Evolutionary conservation across 2,797 vertebrate species (phyloP).

Genomic region (Hydrophis major): DNA sequence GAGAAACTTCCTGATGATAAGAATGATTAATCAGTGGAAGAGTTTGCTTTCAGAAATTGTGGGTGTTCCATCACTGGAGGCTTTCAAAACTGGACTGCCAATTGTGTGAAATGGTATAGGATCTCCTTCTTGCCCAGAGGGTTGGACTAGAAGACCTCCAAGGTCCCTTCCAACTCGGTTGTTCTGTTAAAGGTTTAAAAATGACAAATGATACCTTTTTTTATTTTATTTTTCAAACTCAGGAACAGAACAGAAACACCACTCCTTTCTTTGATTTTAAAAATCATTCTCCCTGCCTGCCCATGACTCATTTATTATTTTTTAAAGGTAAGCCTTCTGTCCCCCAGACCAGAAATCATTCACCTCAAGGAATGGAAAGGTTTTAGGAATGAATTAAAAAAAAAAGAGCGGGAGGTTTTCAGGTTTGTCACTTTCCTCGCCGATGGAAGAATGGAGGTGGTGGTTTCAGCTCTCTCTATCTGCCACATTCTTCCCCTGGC

Average conservation of each 20-base stretch:
- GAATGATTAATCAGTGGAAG: too few species aligned
- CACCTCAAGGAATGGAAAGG: constrained; percentile 35
- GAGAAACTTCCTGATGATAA: not conserved
- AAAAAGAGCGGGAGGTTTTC: not conserved
- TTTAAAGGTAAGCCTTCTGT: not conserved
- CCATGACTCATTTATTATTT: not conserved
- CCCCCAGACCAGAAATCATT: not conserved
- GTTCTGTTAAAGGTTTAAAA: not conserved
- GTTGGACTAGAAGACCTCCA: not conserved
- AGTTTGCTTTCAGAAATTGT: too few species aligned
- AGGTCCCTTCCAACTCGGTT: not conserved
- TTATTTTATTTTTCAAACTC: too few species aligned
- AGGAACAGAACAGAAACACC: too few species aligned
- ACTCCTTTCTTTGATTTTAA: too few species aligned
- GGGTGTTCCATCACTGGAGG: too few species aligned
- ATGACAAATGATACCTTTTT: too few species aligned
- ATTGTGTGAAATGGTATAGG: not conserved
- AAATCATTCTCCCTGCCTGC: not conserved
- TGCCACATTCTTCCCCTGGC: constrained; percentile 18
- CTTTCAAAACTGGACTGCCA: too few species aligned
- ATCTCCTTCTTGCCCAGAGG: not conserved
- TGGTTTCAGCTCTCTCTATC: constrained; percentile 2
- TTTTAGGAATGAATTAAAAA: constrained; percentile 5
- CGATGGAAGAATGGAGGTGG: constrained; percentile 11
- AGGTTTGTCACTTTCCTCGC: constrained; percentile 39